Base-by-base conservation (phyloP, 1,140 invertebrate genomes). In the Homarus americanus region DNA sequence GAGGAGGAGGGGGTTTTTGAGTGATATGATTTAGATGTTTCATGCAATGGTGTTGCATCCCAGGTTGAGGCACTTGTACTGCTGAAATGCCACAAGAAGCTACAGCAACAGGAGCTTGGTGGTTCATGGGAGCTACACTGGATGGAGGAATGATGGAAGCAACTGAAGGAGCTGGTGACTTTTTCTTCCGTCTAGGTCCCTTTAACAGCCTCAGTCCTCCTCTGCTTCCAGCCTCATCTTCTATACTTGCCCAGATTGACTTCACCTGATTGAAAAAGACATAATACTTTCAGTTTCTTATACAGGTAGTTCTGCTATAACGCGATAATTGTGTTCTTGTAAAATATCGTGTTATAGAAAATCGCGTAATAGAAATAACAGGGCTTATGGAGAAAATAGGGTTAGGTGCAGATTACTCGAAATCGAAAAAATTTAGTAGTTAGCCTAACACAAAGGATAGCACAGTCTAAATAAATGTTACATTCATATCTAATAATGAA, bases 221-320 rank as follows among this genome's bases (percentile, higher is more conserved):
- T 78, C 66, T 24, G 28, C 69, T 91, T n/a, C 83, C 89, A 20
- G 82, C 72, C 53, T 91, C 90, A n/a, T 91, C 90, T 63, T 91
- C 90, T 44, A 85, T 91, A 40, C 83, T 91, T n/a, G 36, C n/a
- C 90, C 90, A 91, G 20, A 91, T 82, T 38, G 90, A 91, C 66
- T 91, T 91, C 49, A 91, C 90, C 90, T 91, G 72, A 12, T 40
- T 5, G 63, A 24, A 58, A 58, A 34, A n/a, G 66, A 20, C 15
- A 78, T 10, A 49, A 53, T 36, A n/a, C n/a, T n/a, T n/a, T n/a
- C n/a, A n/a, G n/a, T n/a, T n/a, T n/a, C n/a, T n/a, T n/a, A n/a
- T n/a, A n/a, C n/a, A n/a, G n/a, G n/a, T n/a, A n/a, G n/a, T n/a
- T n/a, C n/a, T n/a, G n/a, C n/a, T n/a, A n/a, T n/a, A n/a, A n/a